Percentiles rank a stretch among this genome's conserved stretches.
Conservation (phyloP, 2,888 invertebrate genomes). For the Meganola albula region DNA sequence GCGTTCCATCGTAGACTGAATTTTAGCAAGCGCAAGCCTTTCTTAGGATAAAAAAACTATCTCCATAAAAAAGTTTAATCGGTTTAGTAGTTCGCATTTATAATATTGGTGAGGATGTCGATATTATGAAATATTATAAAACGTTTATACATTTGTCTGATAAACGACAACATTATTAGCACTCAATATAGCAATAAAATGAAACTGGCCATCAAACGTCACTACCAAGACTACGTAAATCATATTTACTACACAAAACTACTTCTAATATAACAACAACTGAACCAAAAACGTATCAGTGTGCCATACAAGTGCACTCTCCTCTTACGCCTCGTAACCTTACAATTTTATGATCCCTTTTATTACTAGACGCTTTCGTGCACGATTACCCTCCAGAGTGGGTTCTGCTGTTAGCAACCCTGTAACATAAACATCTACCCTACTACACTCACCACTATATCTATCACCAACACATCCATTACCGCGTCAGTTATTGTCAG, state of each 20-base stretch:
- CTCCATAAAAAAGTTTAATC: no score
- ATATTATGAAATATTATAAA: no score
- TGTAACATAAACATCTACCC: conserved; percentile 47
- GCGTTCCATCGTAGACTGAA: no score
- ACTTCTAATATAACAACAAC: conserved; percentile 40
- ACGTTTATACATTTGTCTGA: no score
- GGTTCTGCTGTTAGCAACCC: conserved; percentile 74
- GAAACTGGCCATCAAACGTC: conserved; percentile 28
- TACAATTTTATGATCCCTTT: conserved; percentile 75
- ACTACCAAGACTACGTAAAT: conserved; percentile 54
- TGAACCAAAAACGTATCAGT: conserved; percentile 66
- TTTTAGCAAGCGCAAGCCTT: no score
- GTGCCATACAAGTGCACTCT: conserved; percentile 71
- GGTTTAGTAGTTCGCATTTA: no score
- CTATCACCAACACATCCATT: conserved; percentile 37
- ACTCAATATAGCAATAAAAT: conserved; percentile 10
- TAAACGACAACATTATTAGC: background rate
- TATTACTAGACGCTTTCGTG: conserved; percentile 78
- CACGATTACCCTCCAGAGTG: conserved; percentile 77
- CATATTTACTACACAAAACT: conserved; percentile 45
- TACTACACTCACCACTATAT: conserved; percentile 28
- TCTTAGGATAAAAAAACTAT: no score
- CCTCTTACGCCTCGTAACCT: conserved; percentile 69
- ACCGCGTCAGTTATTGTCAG: conserved; percentile 24
- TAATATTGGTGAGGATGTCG: no score